Evolutionary conservation across 2,888 invertebrate genomes (phyloP), one percentile per base, ranked within the genome.

Genomic region (Geotrupes spiniger): DNA sequence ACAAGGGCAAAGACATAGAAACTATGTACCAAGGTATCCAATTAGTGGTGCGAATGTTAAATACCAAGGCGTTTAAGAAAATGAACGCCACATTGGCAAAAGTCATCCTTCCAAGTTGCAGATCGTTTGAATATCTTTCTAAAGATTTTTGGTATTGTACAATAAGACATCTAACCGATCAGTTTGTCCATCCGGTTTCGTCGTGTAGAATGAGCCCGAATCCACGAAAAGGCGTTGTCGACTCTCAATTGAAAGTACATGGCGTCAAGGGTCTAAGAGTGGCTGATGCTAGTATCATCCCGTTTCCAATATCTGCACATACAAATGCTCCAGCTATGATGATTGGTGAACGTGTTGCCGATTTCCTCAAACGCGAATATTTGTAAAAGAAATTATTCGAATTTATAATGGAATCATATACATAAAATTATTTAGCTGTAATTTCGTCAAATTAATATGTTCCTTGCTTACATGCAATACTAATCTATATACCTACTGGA

Each of bases 331-430:
- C 71, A 0, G 71, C 74, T 33, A 73, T 70, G 29, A 78, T 79
- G 78, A 75, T 79, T n/a, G 79, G 74, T 0, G 80, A 80, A 58
- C 78, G 78, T 56, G 75, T 72, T 0, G 70, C 78, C 0, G 78
- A 76, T 55, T 64, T 74, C 63, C 74, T 77, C n/a, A 21, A 40
- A 42, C 21, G 11, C 2, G 5, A n/a, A n/a, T n/a, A n/a, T n/a
- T n/a, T n/a, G n/a, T n/a, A n/a, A n/a, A n/a, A n/a, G n/a, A n/a
- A n/a, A n/a, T n/a, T n/a, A n/a, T n/a, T n/a, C n/a, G n/a, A n/a
- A n/a, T n/a, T n/a, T n/a, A n/a, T n/a, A n/a, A n/a, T n/a, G n/a
- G n/a, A n/a, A n/a, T n/a, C n/a, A n/a, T n/a, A n/a, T n/a, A n/a
- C n/a, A n/a, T n/a, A n/a, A n/a, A n/a, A n/a, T n/a, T n/a, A n/a